Evolutionary conservation across 2,888 invertebrate genomes (phyloP).

Genomic region (Napeogenes inachia): DNA sequence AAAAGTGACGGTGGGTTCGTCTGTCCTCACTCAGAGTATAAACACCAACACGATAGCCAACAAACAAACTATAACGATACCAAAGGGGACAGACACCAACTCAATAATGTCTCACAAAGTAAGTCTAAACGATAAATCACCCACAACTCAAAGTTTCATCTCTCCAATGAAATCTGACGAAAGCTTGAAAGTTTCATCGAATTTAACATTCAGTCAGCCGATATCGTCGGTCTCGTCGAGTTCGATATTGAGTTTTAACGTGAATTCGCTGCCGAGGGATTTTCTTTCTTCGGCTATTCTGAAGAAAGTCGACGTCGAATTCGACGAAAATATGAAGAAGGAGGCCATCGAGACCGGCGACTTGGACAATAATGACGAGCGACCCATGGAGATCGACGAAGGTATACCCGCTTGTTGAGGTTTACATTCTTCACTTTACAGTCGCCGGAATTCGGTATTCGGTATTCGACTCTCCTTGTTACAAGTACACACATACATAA

Average conservation of each 20-base stretch:
- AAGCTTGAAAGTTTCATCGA: background rate
- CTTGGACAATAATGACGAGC: slow-evolving; percentile 34
- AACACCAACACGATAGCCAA: slow-evolving; percentile 35
- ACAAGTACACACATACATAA: background rate
- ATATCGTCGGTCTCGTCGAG: slow-evolving; percentile 21
- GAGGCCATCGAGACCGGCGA: slow-evolving; percentile 19
- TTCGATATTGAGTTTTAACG: slow-evolving; percentile 38
- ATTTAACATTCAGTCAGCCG: slow-evolving; percentile 12
- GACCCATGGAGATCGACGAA: slow-evolving; percentile 33
- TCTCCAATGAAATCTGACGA: slow-evolving; percentile 13
- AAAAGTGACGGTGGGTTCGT: slow-evolving; percentile 52
- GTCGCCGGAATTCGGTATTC: too few species aligned
- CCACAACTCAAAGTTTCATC: slow-evolving; percentile 4
- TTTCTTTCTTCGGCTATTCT: slow-evolving; percentile 38
- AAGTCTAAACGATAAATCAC: background rate
- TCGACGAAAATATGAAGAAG: slow-evolving; percentile 17
- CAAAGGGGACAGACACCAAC: slow-evolving; percentile 21
- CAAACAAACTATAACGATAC: slow-evolving; percentile 22
- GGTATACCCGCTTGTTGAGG: slow-evolving; percentile 16
- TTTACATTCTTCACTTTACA: too few species aligned
- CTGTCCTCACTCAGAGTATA: slow-evolving; percentile 50
- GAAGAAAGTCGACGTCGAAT: slow-evolving; percentile 27
- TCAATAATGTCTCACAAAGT: slow-evolving; percentile 21
- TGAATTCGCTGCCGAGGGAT: slow-evolving; percentile 42
- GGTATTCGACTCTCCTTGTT: too few species aligned